phyloP scores from a whole-genome alignment of 2,113 vertebrate genomes.

The Pteronura brasiliensis region DNA sequence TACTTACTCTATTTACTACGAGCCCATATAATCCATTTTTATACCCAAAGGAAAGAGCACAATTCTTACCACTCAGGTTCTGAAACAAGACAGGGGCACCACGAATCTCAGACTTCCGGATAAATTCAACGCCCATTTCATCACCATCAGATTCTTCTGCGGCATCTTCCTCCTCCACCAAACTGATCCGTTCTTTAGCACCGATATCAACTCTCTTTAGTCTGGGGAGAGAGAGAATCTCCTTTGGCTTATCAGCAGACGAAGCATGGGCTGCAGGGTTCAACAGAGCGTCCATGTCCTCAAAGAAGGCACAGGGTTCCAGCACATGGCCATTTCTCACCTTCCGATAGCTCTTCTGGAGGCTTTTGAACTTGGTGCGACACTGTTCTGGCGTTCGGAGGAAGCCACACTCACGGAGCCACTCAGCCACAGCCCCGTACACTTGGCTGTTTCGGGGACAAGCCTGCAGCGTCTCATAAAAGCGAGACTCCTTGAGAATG shows the following conservation, averaged over 20 bases:
- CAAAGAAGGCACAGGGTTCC: constrained; percentile 77
- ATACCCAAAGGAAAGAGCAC: not conserved
- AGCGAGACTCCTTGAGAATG: constrained; percentile 75
- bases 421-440: constrained; percentile 75
- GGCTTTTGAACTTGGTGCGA: constrained; percentile 78
- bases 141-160: constrained; percentile 62
- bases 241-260: constrained; percentile 40
- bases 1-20: not conserved
- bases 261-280: constrained; percentile 65
- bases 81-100: constrained; percentile 67
- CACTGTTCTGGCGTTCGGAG: constrained; percentile 76
- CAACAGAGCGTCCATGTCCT: constrained; percentile 75
- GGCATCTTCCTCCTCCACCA: constrained; percentile 41
- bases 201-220: not conserved
- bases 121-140: constrained; percentile 39
- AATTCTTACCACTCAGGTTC: constrained; percentile 74
- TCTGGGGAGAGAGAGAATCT: constrained; percentile 14
- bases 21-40: not conserved
- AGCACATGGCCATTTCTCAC: constrained; percentile 67
- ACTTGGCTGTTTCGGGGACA: constrained; percentile 77
- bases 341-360: constrained; percentile 77
- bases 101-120: constrained; percentile 51
- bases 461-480: constrained; percentile 77
- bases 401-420: constrained; percentile 76
- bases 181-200: constrained; percentile 40